These are phyloP conservation scores for Drosophila fulvimacula DNA, from an alignment of 2,888 invertebrate species.

Conservation along the genomic window DNA sequence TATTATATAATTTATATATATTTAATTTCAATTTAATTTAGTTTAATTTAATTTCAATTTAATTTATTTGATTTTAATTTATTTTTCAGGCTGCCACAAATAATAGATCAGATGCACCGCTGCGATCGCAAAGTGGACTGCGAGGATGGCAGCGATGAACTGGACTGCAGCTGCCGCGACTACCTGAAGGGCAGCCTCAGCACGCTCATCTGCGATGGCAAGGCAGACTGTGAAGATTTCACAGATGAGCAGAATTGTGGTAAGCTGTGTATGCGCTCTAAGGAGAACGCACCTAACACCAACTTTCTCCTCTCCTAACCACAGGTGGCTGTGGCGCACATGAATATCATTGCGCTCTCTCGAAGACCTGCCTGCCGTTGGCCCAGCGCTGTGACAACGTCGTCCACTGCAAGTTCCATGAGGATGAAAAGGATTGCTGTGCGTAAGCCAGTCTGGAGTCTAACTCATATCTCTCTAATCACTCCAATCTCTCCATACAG, in stretches of 20 bases:
- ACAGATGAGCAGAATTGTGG: constrained; percentile 91
- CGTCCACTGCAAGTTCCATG: constrained; percentile 88
- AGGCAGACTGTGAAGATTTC: constrained; percentile 90
- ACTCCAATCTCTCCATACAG: constrained; percentile 83
- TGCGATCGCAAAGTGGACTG: constrained; percentile 91
- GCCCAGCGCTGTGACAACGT: constrained; percentile 88
- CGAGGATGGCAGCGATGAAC: constrained; percentile 93
- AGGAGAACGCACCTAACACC: background rate
- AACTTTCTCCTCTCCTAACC: constrained; percentile 53
- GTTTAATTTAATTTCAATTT: too few species aligned
- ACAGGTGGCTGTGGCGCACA: constrained; percentile 87
- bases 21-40: too few species aligned
- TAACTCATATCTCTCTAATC: background rate
- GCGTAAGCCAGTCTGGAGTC: constrained; percentile 78
- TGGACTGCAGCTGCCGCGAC: constrained; percentile 90
- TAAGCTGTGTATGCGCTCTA: constrained; percentile 82
- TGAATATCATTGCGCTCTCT: constrained; percentile 88
- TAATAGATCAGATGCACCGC: constrained; percentile 86
- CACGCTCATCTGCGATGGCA: constrained; percentile 90
- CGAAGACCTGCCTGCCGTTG: constrained; percentile 88
- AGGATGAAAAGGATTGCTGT: constrained; percentile 93
- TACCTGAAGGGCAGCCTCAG: constrained; percentile 86
- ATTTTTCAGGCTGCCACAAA: constrained; percentile 89
- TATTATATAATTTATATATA: too few species aligned
- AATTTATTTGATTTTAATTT: too few species aligned